Base-by-base conservation (phyloP, 2,797 vertebrate species). In the Smutsia temminckii region DNA sequence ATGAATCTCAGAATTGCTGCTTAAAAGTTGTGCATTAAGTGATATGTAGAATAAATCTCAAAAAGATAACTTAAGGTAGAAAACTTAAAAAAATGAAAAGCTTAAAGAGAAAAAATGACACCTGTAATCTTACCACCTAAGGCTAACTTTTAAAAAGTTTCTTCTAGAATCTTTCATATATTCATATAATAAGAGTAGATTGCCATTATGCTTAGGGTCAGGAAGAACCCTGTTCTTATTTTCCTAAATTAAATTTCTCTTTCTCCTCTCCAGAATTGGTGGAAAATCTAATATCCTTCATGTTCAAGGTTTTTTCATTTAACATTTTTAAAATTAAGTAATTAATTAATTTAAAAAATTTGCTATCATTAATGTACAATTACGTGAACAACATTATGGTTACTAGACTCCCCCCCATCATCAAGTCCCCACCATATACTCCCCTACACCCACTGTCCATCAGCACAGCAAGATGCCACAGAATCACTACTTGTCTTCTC, bases 1-100 rank as follows among this genome's bases (percentile, higher is more conserved):
- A 80, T 25, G 13, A 96, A 55, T 66, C 40, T 94, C 37, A 94
- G 63, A 93, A 72, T 92, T 91, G 14, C 51, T 91, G 21, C 42
- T 95, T 89, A 68, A 81, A 49, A 81, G 16, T 78, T 85, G 8
- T 89, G 10, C 20, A 63, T 75, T 95, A 71, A 86, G 69, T 66
- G 32, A 66, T 25, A 72, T 32, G 74, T 85, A 66, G 17, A 20
- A 25, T 75, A 74, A 89, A 57, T 77, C 32, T 87, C 11, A 77
- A 42, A 81, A 78, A 66, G n/a, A 37, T 92, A 80, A 68, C 7
- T 69, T 64, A 75, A 25, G 18, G n/a, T 69, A 72, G 14, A 68
- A 87, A 75, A 71, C 23, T 61, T 83, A 55, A 85, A 94, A 29
- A 63, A 81, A 46, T 77, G 10, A 78, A 92, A 90, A 74, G 0